Evolutionary conservation across 2,113 vertebrate genomes (phyloP).

Genomic region (Blennius ocellaris): DNA sequence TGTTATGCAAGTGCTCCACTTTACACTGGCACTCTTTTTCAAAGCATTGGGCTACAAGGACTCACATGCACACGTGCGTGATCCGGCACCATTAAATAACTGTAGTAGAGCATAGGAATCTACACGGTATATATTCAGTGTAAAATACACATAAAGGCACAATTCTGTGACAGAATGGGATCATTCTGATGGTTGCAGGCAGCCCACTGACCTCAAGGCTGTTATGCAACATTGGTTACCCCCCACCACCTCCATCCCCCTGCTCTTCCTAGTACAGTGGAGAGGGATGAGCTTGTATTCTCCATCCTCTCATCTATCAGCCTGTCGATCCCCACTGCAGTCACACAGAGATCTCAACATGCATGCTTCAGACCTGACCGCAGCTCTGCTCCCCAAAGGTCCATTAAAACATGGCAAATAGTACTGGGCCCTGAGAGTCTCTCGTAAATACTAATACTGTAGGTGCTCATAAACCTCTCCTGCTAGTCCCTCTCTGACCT

Average conservation of each 20-base stretch:
- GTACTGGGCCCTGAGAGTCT: neutral
- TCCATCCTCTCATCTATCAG: conserved; percentile 37
- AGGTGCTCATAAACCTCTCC: conserved; percentile 5
- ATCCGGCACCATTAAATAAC: neutral
- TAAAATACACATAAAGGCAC: neutral
- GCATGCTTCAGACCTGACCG: neutral
- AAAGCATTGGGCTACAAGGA: conserved; percentile 29
- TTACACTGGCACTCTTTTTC: conserved; percentile 39
- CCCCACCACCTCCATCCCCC: neutral
- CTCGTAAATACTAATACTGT: neutral
- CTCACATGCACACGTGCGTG: neutral
- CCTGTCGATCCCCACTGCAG: conserved; percentile 4
- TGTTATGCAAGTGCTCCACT: conserved; percentile 68
- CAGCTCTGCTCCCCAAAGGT: conserved; percentile 12
- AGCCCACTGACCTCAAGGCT: conserved; percentile 58
- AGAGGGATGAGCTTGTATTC: conserved; percentile 51
- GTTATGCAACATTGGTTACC: conserved; percentile 53
- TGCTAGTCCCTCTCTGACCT: conserved; percentile 19
- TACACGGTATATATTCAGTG: neutral
- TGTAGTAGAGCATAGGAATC: neutral
- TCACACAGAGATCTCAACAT: conserved; percentile 10
- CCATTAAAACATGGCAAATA: conserved; percentile 17
- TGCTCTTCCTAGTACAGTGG: neutral
- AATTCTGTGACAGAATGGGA: conserved; percentile 46
- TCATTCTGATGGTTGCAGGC: conserved; percentile 45